Base-by-base conservation (phyloP, 2,113 vertebrate genomes). In the Lampris megalopsis region DNA sequence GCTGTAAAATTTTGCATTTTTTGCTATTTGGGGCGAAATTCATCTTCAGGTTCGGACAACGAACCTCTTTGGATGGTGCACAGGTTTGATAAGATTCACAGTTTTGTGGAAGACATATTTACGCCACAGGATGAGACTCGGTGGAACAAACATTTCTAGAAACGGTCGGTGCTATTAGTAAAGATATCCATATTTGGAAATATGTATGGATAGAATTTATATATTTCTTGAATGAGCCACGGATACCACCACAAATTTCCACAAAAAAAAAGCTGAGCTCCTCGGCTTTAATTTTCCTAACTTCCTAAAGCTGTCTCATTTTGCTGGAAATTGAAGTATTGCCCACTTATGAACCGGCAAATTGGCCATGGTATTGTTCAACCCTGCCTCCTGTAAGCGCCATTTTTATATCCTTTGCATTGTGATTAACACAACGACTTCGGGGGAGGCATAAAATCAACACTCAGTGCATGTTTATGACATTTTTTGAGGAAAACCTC, bases 111-210 rank as follows among this genome's bases (percentile, higher is more conserved):
- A 35, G 37, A 52, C 64, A 66, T 78, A 59, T 24, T 24, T 24
- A 24, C 24, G 48, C 82, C 79, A 52, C 11, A 24, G 36, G 24
- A 10, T 43, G 68, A 80, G 5, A 53, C 40, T 74, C 69, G 66
- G 35, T 1, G 4, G 47, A 73, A 75, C 45, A 57, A 73, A 60
- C 35, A 58, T 62, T 13, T 63, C 61, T 47, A 24, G 57, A 76
- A 80, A 81, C 84, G 72, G 10, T 90, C 82, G 80, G 76, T 52
- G 68, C 63, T 64, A 38, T 71, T 83, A 63, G 75, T 24, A 77
- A 68, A 78, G 57, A 58, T 65, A 72, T 84, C 75, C 86, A 81
- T 75, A 74, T 9, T 1, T 77, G 77, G 85, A 88, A 86, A 83
- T 80, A 78, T 24, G 75, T 53, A 67, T 5, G 35, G 59, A 57